Evolutionary conservation across 2,797 vertebrate species (phyloP).

Genomic region (Bryconaethiops microstoma): DNA sequence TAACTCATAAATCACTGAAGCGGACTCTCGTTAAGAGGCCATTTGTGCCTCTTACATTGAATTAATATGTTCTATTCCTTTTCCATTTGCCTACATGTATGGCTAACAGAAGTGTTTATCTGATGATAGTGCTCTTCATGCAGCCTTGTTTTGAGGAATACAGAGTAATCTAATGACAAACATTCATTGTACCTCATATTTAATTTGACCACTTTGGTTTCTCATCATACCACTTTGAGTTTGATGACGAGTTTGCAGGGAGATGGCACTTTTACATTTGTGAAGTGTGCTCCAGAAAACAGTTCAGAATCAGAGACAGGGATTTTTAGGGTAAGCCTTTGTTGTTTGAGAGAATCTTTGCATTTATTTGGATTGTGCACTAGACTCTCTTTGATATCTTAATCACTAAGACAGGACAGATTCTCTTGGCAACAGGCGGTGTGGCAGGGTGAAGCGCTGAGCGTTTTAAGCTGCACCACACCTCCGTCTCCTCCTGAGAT

Average conservation of each 20-base stretch:
- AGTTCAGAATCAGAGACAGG: neutral
- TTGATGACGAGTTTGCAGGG: neutral
- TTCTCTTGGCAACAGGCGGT: neutral
- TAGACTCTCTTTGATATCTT: conserved; percentile 7
- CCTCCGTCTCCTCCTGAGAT: conserved; percentile 14
- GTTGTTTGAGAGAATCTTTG: conserved; percentile 1
- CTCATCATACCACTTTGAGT: neutral
- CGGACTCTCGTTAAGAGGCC: neutral
- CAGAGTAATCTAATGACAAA: neutral
- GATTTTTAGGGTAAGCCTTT: neutral
- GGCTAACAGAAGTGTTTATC: neutral
- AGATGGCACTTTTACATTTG: neutral
- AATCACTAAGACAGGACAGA: conserved; percentile 9
- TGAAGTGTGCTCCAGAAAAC: neutral
- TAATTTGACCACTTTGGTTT: neutral
- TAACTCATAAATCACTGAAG: neutral
- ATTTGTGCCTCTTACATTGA: neutral
- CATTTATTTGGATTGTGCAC: neutral
- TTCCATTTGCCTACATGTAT: neutral
- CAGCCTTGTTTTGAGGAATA: no score
- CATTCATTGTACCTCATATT: neutral
- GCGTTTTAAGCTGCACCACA: conserved; percentile 1
- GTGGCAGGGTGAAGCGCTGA: neutral
- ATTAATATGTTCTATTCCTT: neutral
- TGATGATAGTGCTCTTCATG: neutral